Evolutionary conservation across 2,113 vertebrate species (phyloP), one percentile per base, ranked within the genome.

Genomic region (Desmodus rotundus): DNA sequence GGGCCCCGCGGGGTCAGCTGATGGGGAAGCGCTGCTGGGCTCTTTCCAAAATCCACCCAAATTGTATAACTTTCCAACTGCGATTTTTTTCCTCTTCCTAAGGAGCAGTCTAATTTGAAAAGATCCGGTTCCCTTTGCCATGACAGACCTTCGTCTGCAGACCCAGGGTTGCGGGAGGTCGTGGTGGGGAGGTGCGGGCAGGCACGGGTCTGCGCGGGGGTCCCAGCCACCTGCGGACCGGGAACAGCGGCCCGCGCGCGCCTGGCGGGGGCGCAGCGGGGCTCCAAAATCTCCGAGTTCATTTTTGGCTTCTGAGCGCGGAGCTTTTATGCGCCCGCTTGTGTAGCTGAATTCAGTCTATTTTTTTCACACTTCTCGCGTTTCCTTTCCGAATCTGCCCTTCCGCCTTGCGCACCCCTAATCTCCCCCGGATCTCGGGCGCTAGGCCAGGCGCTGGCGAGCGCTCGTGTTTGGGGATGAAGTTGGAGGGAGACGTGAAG

Each of bases 11-110:
- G 41, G 45, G 43, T 10, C 26, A 1, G 28, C 20, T 7, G 56
- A 65, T 22, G 2, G 2, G 28, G 50, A 19, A 10, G 28, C 4
- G 20, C 63, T 7, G 0, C 1, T 0, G 24, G 15, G 1, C 80
- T 11, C 4, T 4, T 22, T 36, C 43, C 0, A 5, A 52, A 41
- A 45, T 36, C 56, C 10, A 2, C 9, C 17, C 17, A 4, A 3
- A 12, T 2, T 3, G 45, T 3, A 0, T 3, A 4, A 41, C 24
- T 68, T 73, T 12, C 36, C 68, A 45, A 5, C 33, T 1, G 0
- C 1, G 1, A 11, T 8, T 6, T 10, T 43, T 36, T 8, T 1
- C 12, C 81, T 36, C 16, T 92, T 50, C n/a, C 61, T 24, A 5
- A 50, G 67, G n/a, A 65, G 38, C 61, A 22, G 41, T 70, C n/a